These are phyloP conservation scores for Huso huso DNA, from an alignment of 2,797 vertebrate species.

Conservation along the genomic window DNA sequence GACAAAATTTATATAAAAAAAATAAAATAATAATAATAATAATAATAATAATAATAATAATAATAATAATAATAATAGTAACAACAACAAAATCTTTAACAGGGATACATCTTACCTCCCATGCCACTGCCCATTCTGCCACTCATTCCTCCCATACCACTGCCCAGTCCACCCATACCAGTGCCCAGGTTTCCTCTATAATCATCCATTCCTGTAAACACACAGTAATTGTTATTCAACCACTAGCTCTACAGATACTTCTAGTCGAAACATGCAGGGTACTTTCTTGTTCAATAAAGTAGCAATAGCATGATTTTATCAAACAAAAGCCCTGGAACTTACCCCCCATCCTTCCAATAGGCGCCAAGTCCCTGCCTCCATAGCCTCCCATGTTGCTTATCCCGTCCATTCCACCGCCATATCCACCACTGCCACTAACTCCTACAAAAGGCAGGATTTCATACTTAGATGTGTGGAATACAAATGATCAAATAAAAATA, in stretches of 20 bases:
- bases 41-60: background rate
- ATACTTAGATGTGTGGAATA: background rate
- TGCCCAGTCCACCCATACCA: constrained; percentile 24
- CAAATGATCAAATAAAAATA: too few species aligned
- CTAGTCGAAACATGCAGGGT: background rate
- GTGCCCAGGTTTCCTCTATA: constrained; percentile 32
- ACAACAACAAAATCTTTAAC: background rate
- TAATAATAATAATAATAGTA: background rate
- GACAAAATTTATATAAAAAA: background rate
- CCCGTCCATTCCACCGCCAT: constrained; percentile 75
- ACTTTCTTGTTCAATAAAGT: constrained; percentile 15
- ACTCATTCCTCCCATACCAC: constrained; percentile 19
- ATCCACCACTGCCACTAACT: constrained; percentile 65
- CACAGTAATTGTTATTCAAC: too few species aligned
- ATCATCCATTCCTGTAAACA: constrained; percentile 31
- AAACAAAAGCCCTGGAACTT: constrained; percentile 11
- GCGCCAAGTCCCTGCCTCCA: constrained; percentile 62
- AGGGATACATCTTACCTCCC: constrained; percentile 30
- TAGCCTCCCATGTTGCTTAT: constrained; percentile 85
- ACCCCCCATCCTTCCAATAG: constrained; percentile 87
- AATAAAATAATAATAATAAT: background rate
- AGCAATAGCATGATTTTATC: too few species aligned
- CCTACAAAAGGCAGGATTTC: constrained; percentile 15
- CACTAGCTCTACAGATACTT: too few species aligned
- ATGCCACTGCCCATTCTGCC: constrained; percentile 26